Percentiles rank a stretch among this genome's conserved stretches.
phyloP scores from a whole-genome alignment of 2,113 vertebrate species.

The Ellobius talpinus region DNA sequence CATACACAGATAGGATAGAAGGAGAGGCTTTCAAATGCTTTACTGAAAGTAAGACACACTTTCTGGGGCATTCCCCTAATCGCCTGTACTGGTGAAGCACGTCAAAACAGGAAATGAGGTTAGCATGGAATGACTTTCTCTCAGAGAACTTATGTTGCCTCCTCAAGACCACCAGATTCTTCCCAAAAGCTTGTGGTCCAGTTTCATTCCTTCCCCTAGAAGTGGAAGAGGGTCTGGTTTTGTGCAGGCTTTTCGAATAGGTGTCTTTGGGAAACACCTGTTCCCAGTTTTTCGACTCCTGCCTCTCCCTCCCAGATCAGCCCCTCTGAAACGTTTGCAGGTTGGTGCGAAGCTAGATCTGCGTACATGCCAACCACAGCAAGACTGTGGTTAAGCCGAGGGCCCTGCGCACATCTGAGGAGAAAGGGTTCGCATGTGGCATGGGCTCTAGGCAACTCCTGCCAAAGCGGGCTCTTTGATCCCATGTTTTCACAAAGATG shows the following conservation, averaged over 20 bases:
- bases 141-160: constrained; percentile 57
- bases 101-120: constrained; percentile 84
- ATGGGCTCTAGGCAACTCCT: neutral
- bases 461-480: neutral
- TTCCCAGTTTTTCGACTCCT: neutral
- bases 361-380: neutral
- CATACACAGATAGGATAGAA: constrained; percentile 31
- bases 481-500: neutral
- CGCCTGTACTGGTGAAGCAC: constrained; percentile 80
- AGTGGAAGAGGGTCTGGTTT: neutral
- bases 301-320: neutral
- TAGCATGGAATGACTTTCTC: constrained; percentile 85
- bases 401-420: neutral
- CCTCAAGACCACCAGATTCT: constrained; percentile 72
- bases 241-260: neutral
- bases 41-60: constrained; percentile 81
- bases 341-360: neutral
- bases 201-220: neutral
- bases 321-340: neutral
- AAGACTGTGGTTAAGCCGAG: neutral
- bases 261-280: neutral
- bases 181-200: constrained; percentile 33
- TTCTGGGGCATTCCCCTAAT: constrained; percentile 84
- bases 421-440: neutral
- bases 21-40: constrained; percentile 75